Conservation (phyloP, 2,113 vertebrate species). For the Puntigrus tetrazona region DNA sequence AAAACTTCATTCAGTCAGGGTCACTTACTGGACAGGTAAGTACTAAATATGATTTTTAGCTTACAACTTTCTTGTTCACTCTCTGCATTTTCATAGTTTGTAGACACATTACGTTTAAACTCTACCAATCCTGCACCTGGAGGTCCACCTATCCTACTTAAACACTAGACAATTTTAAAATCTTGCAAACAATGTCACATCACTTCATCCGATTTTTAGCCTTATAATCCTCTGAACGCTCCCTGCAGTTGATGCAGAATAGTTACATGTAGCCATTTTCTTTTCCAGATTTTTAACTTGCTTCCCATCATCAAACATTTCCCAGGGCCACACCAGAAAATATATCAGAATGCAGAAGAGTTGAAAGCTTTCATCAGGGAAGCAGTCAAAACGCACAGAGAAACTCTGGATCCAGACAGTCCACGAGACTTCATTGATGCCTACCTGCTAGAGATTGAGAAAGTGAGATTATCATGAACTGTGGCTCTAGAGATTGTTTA, state of each 20-base stretch:
- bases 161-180: no score
- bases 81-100: no score
- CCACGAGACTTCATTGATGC: conserved; percentile 58
- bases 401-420: conserved; percentile 51
- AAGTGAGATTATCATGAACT: conserved; percentile 37
- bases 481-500: not conserved
- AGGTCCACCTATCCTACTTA: not conserved
- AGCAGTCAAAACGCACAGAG: conserved; percentile 40
- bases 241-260: not conserved
- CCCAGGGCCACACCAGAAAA: conserved; percentile 58
- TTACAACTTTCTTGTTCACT: not conserved
- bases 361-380: conserved; percentile 39
- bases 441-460: conserved; percentile 58
- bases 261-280: not conserved
- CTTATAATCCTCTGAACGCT: no score
- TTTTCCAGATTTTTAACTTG: conserved; percentile 4
- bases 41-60: no score
- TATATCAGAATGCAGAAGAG: conserved; percentile 23
- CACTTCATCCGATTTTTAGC: no score
- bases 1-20: conserved; percentile 28
- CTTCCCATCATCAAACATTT: conserved; percentile 49
- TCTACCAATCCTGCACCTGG: not conserved
- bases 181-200: no score
- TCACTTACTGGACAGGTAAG: conserved; percentile 44
- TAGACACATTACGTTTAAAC: not conserved